phyloP scores from a whole-genome alignment of 1,140 invertebrate species.

The Aplysia californica region DNA sequence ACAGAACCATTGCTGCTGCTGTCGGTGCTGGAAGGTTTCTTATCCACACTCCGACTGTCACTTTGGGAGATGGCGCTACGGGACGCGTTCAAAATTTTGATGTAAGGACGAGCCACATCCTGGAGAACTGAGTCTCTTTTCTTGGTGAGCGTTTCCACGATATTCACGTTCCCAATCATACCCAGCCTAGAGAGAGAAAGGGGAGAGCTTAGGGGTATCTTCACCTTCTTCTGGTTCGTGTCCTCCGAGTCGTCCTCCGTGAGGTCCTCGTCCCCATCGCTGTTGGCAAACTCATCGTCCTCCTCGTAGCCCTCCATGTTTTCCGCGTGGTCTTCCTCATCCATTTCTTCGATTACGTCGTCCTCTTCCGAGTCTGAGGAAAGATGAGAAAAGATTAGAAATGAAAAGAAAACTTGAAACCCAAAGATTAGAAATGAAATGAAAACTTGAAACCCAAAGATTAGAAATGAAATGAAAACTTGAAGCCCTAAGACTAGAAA shows the following conservation, averaged over 20 bases:
- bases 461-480: neutral
- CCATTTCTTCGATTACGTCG: conserved; percentile 1
- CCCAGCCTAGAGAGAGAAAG: too few relatives aligned
- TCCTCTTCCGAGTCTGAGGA: conserved; percentile 11
- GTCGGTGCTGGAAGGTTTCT: too few relatives aligned
- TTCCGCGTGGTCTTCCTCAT: neutral
- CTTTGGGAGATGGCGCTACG: too few relatives aligned
- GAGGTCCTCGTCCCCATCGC: conserved; percentile 4
- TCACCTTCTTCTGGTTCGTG: too few relatives aligned
- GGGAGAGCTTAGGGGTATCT: too few relatives aligned
- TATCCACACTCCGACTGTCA: too few relatives aligned
- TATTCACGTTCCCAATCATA: too few relatives aligned
- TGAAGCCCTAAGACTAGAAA: neutral
- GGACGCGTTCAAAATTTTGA: too few relatives aligned
- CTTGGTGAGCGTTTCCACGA: too few relatives aligned
- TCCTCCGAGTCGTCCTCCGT: neutral
- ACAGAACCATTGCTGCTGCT: too few relatives aligned
- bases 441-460: neutral
- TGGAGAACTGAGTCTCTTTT: too few relatives aligned
- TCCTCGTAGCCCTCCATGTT: conserved; percentile 18
- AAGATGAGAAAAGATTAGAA: neutral
- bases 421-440: neutral
- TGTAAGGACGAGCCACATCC: too few relatives aligned
- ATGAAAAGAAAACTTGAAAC: neutral
- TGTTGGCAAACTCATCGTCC: conserved; percentile 22